These are phyloP conservation scores for Paracentrotus lividus DNA, from an alignment of 53 echinoderm and acorn worm species.

Conservation along the genomic window DNA sequence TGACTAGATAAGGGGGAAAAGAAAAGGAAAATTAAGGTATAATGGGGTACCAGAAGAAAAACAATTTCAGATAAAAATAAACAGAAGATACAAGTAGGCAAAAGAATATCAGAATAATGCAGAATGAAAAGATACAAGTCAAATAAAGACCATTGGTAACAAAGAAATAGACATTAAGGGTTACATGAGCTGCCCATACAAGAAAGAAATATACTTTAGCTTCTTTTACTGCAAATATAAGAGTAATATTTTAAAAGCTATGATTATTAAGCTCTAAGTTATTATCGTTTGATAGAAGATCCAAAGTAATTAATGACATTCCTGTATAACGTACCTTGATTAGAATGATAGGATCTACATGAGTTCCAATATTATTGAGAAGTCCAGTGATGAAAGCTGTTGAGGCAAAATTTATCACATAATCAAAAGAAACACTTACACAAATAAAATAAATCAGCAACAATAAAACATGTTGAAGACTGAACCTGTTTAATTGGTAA, in stretches of 20 bases:
- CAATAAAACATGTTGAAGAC: neutral
- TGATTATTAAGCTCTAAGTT: too few relatives aligned
- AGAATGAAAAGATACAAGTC: too few relatives aligned
- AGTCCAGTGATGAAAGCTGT: conserved; percentile 96
- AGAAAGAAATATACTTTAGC: neutral
- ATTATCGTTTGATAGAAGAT: neutral
- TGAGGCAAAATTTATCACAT: neutral
- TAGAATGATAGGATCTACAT: conserved; percentile 95
- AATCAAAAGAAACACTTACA: too few relatives aligned
- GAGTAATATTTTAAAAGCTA: neutral
- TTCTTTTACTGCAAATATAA: neutral
- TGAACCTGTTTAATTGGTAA: too few relatives aligned
- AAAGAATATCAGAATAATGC: too few relatives aligned
- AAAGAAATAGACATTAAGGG: neutral
- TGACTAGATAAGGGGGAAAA: too few relatives aligned
- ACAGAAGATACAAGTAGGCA: too few relatives aligned
- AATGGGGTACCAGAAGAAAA: too few relatives aligned
- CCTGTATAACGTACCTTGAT: conserved; percentile 79
- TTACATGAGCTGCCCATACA: neutral
- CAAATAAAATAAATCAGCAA: too few relatives aligned
- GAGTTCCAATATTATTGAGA: conserved; percentile 97
- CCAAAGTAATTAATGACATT: neutral
- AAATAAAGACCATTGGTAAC: too few relatives aligned
- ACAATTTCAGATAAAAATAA: too few relatives aligned
- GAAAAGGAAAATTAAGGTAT: too few relatives aligned